Evolutionary conservation across 2,888 invertebrate genomes (phyloP), one percentile per base, ranked within the genome.

Genomic region (Metalampra italica): DNA sequence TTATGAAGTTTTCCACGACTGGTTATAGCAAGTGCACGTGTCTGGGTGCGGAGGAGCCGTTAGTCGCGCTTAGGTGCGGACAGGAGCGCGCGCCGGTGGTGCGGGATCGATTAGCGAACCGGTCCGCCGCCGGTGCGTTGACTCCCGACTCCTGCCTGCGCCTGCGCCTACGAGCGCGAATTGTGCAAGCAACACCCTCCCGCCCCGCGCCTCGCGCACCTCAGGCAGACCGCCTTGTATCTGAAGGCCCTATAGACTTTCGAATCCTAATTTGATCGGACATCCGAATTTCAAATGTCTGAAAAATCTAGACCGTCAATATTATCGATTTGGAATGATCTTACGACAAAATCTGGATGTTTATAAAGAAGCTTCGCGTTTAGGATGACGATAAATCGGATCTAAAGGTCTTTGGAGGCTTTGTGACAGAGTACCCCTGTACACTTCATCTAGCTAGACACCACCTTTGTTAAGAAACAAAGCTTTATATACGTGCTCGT

Each of bases 1-100:
- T 13, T 7, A 30, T 42, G 30, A 42, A 30, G 42, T 42, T 42
- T 42, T 42, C 12, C 12, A 30, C 42, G 12, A 45, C 49, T 13
- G 36, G 49, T 38, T 49, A 50, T 52, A 37, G 44, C 52, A 47
- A 53, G 40, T 49, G 55, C 55, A 55, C 62, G 57, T 58, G 63
- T 65, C 64, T 67, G 68, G 74, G 71, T 73, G 70, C 66, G 62
- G 65, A 75, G 77, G 71, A 79, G 82, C 89, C 88, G 88, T 88
- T 89, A 85, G 78, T 74, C 71, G 74, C 65, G 78, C 78, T 80
- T 77, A 82, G 84, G 80, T 72, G 82, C 76, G 72, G 84, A 80
- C 86, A 78, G 87, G 82, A 85, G 80, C 72, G 75, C 44, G 44
- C 36, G 29, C 43, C 44, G 44, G 44, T 45, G 44, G 44, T 45